Conservation (phyloP, 92 coral and sea anemone species). For the Phenganax stokvisi region DNA sequence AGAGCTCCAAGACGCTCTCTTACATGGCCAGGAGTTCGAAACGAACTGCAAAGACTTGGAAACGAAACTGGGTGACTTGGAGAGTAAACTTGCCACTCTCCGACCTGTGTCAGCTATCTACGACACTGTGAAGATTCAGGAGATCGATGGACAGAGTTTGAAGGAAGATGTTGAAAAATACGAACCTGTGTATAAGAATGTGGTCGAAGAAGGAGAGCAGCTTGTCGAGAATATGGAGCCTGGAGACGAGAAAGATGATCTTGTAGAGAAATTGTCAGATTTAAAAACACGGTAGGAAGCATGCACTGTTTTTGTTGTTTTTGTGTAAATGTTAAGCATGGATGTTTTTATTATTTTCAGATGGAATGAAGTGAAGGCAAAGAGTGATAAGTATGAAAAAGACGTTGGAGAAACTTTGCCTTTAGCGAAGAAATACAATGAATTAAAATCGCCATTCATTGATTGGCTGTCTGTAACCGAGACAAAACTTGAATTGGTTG, state of each 20-base stretch:
- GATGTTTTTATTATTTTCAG: constrained; percentile 20
- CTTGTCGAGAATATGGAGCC: constrained; percentile 79
- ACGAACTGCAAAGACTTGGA: constrained; percentile 69
- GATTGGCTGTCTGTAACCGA: constrained; percentile 83
- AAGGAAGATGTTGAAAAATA: constrained; percentile 63
- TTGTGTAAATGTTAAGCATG: not conserved
- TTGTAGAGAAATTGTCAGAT: constrained; percentile 67
- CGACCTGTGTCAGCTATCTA: constrained; percentile 88
- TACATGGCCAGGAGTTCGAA: constrained; percentile 86
- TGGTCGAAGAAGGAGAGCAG: constrained; percentile 66
- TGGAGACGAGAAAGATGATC: constrained; percentile 75
- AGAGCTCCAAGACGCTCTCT: constrained; percentile 80
- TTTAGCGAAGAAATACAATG: constrained; percentile 69
- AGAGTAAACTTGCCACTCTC: constrained; percentile 53
- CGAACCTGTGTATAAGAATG: constrained; percentile 77
- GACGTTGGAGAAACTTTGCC: constrained; percentile 62
- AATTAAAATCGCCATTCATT: constrained; percentile 47
- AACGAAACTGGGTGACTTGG: constrained; percentile 72
- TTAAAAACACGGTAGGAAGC: constrained; percentile 45
- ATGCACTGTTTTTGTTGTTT: not conserved
- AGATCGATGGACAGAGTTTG: constrained; percentile 66
- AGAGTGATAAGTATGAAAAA: constrained; percentile 57
- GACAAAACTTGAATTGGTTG: constrained; percentile 56
- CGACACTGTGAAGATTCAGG: constrained; percentile 78
- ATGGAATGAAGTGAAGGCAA: constrained; percentile 66